Evolutionary conservation across 2,888 invertebrate species (phyloP), one percentile per base, ranked within the genome.

Genomic region (Drosophila macrospina): DNA sequence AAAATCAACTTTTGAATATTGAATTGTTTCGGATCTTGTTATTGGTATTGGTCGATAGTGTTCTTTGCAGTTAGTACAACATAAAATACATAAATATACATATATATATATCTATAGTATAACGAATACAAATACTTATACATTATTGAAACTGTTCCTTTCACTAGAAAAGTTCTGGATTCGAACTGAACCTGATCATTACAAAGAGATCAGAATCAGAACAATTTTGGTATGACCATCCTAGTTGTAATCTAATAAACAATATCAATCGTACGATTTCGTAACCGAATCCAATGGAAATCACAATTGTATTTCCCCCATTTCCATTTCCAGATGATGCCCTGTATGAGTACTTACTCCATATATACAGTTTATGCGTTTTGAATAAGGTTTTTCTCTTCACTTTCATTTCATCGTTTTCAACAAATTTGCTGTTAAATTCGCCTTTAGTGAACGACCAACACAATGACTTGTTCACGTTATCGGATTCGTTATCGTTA

Each of bases 41-140:
- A 67, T 82, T 82, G 82, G 82, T 66, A 67, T 82, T 82, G 82
- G 82, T 82, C 88, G 67, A 70, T 57, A 74, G 59, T 70, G 64
- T 75, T 80, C 47, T 50, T 6, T 5, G 42, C 7, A 30, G 20
- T 20, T 20, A 24, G n/a, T 30, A 41, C 20, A 41, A 39, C 6
- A 26, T 24, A 13, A 16, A 34, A 24, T 39, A 60, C 7, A 13
- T 4, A 30, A 15, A 20, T 11, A 11, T 39, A 60, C 7, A 13
- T 4, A 30, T n/a, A 20, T 11, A 11, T 41, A 51, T n/a, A n/a
- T 26, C n/a, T 13, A 3, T 47, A 7, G 2, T 32, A 11, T 32
- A 47, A 7, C 1, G 30, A 28, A 30, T 15, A 37, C 4, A 15
- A n/a, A 10, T 13, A 34, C 26, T 15, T 28, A 15, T 13, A 7